phyloP scores from a whole-genome alignment of 2,113 vertebrate species.

The Oxyura jamaicensis region DNA sequence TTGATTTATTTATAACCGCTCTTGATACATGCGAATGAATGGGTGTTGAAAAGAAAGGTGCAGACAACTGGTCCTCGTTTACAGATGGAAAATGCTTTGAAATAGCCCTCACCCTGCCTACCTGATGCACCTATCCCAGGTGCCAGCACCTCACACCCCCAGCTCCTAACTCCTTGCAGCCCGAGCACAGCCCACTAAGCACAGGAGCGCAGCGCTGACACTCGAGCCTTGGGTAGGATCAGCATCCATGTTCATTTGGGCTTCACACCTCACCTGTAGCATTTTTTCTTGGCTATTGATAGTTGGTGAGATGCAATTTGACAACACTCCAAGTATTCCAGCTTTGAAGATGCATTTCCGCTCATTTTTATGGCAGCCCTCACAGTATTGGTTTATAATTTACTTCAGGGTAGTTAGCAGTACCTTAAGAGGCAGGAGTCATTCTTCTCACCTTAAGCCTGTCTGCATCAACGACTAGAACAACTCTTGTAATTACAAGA shows the following conservation, averaged over 20 bases:
- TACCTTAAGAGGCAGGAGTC: background rate
- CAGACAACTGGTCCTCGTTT: background rate
- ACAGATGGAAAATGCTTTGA: background rate
- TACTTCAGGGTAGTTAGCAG: background rate
- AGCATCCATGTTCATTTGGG: background rate
- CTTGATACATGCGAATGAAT: fast-evolving
- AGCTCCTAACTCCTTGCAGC: background rate
- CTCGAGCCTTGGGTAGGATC: background rate
- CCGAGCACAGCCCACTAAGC: background rate
- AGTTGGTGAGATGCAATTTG: background rate
- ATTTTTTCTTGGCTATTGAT: background rate
- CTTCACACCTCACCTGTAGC: background rate
- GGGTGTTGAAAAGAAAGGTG: background rate
- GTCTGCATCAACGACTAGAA: background rate
- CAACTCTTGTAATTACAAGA: background rate
- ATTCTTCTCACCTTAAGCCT: background rate
- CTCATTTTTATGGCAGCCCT: fast-evolving
- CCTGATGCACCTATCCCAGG: background rate
- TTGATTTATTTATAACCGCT: background rate
- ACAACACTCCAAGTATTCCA: slow-evolving; percentile 2
- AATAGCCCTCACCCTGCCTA: background rate
- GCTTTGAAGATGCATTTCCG: background rate
- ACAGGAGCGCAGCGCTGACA: background rate
- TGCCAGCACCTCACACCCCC: background rate
- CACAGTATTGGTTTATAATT: background rate